Evolutionary conservation across 2,797 vertebrate genomes (phyloP), one percentile per base, ranked within the genome.

Genomic region (Borostomias antarcticus): DNA sequence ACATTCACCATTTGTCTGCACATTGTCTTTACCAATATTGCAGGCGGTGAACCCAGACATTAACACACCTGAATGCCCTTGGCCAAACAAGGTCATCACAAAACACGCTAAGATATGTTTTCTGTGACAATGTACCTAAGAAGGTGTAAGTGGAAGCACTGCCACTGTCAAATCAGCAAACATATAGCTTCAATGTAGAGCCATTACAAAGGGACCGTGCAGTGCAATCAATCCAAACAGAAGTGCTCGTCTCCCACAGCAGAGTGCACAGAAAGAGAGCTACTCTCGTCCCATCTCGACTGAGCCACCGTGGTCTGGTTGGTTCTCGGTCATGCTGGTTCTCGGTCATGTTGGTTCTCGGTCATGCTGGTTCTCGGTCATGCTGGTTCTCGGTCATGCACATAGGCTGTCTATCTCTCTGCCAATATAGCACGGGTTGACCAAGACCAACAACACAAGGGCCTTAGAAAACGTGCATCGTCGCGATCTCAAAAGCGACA

Each of bases 1-100:
- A n/a, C n/a, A n/a, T n/a, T n/a, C n/a, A n/a, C n/a, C n/a, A n/a
- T n/a, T n/a, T n/a, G n/a, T n/a, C n/a, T n/a, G n/a, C n/a, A n/a
- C n/a, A n/a, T n/a, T n/a, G n/a, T n/a, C n/a, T n/a, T n/a, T n/a
- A n/a, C n/a, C n/a, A n/a, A n/a, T n/a, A n/a, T n/a, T n/a, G n/a
- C n/a, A 17, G 15, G 13, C 40, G 40, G n/a, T 43, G 35, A 13
- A 40, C 9, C 2, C 53, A 5, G 19, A n/a, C 21, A 62, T 25
- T 54, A 59, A 5, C 57, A 21, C 68, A 70, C 64, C 70, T 65
- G 45, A 71, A 62, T 66, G 70, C 25, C 68, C 75, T 77, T 71
- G 70, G 65, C 62, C 66, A 40, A 59, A 69, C 35, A 58, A 69
- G 58, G 63, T 72, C 58, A 67, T 19, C 5, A 17, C 11, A 48